Conservation (phyloP, 1,140 invertebrate species). For the Hormaphis cornu region DNA sequence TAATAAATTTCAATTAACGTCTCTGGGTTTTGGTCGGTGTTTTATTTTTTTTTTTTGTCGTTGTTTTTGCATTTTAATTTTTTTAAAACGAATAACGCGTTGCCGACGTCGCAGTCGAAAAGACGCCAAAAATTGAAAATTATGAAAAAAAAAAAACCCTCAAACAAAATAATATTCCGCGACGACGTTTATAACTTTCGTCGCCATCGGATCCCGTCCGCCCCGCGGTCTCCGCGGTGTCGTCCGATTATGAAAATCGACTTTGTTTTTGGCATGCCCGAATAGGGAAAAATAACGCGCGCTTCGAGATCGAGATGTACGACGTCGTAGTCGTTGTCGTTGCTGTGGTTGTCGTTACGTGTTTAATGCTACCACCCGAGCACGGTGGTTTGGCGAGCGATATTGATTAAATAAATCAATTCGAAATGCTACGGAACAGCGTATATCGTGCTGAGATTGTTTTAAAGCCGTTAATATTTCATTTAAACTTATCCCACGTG, state of each 20-base stretch:
- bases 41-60: not conserved
- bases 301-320: too few species aligned
- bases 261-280: too few species aligned
- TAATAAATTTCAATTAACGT: constrained; percentile 31
- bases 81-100: constrained; percentile 16
- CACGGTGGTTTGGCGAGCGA: constrained; percentile 24
- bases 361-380: not conserved
- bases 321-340: not conserved
- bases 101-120: not conserved
- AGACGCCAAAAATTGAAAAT: constrained; percentile 6
- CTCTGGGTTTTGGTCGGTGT: not conserved
- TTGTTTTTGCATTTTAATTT: not conserved
- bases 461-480: constrained; percentile 31
- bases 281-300: too few species aligned
- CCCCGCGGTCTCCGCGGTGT: too few species aligned
- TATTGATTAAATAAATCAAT: constrained; percentile 30
- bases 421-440: not conserved
- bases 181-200: too few species aligned
- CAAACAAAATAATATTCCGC: not conserved
- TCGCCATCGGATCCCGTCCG: too few species aligned
- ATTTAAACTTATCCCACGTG: constrained; percentile 16
- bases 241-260: too few species aligned
- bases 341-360: not conserved
- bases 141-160: not conserved
- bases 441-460: constrained; percentile 14